phyloP scores from a whole-genome alignment of 2,797 vertebrate genomes.

The Arnoldichthys spilopterus region DNA sequence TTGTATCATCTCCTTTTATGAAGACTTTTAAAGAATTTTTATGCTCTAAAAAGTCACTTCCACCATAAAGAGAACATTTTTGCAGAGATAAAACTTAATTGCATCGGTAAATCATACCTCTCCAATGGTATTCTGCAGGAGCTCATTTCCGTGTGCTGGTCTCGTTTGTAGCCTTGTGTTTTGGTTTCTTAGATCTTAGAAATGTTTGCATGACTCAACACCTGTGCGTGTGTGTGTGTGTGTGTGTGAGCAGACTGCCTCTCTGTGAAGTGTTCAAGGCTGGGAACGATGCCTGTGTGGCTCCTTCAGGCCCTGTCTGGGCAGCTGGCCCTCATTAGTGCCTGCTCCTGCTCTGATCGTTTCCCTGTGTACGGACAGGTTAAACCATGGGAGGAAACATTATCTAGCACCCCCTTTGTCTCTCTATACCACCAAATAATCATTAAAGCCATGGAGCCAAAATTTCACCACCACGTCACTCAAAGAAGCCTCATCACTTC shows the following conservation, averaged over 20 bases:
- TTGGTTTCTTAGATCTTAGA: conserved; percentile 49
- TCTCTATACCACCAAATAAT: conserved; percentile 40
- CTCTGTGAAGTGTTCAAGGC: conserved; percentile 66
- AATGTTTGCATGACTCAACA: conserved; percentile 54
- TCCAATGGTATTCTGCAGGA: conserved; percentile 41
- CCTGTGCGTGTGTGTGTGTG: conserved; percentile 32
- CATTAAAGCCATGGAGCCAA: conserved; percentile 35
- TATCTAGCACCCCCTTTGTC: conserved; percentile 56
- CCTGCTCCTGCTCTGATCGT: conserved; percentile 64
- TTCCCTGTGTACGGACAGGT: conserved; percentile 72
- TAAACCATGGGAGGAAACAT: conserved; percentile 65
- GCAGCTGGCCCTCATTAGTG: conserved; percentile 77
- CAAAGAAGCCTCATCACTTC: not conserved
- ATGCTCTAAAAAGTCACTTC: conserved; percentile 59
- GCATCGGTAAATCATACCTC: conserved; percentile 54
- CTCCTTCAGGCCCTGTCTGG: conserved; percentile 65
- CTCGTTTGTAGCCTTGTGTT: conserved; percentile 40
- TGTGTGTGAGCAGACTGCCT: conserved; percentile 30
- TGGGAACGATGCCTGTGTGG: conserved; percentile 65
- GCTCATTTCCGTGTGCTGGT: conserved; percentile 47
- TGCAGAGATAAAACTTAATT: conserved; percentile 60
- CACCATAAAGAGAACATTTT: conserved; percentile 67
- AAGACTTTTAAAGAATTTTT: conserved; percentile 48
- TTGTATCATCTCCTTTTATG: conserved; percentile 56
- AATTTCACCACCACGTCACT: conserved; percentile 1